A percentile compares a stretch with the other conserved stretches of the same genome.
Conservation (phyloP, 2,888 invertebrate genomes). For the Macaria notata region DNA sequence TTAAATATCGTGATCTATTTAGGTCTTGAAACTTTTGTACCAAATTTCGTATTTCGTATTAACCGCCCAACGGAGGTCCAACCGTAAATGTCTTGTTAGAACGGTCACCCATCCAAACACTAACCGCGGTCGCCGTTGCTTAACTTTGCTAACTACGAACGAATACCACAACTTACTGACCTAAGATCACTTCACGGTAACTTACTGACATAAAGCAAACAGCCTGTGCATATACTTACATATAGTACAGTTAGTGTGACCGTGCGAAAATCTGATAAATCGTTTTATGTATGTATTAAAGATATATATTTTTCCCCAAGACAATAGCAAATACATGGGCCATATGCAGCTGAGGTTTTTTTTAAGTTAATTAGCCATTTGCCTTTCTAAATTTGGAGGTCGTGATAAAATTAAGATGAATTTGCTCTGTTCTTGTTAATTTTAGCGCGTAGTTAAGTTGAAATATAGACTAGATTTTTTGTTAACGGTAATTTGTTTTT, state of each 20-base stretch:
- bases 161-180: no score
- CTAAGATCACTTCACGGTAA: no score
- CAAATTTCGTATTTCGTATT: no score
- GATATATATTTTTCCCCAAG: conserved; percentile 70
- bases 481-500: conserved; percentile 10
- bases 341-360: conserved; percentile 64
- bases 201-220: conserved; percentile 32
- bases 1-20: no score
- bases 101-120: no score
- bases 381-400: conserved; percentile 66
- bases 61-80: no score
- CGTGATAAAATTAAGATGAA: conserved; percentile 50
- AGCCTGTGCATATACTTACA: conserved; percentile 49
- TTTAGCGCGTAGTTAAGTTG: conserved; percentile 26
- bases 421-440: conserved; percentile 30
- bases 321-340: conserved; percentile 56
- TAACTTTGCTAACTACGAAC: no score
- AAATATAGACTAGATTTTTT: conserved; percentile 27
- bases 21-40: no score
- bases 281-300: conserved; percentile 70
- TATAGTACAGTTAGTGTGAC: conserved; percentile 60
- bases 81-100: no score
- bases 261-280: conserved; percentile 81
- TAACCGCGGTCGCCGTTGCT: no score
- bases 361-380: conserved; percentile 57